Evolutionary conservation across 1,140 invertebrate genomes (phyloP).

Genomic region (Bathynomus jamesi): DNA sequence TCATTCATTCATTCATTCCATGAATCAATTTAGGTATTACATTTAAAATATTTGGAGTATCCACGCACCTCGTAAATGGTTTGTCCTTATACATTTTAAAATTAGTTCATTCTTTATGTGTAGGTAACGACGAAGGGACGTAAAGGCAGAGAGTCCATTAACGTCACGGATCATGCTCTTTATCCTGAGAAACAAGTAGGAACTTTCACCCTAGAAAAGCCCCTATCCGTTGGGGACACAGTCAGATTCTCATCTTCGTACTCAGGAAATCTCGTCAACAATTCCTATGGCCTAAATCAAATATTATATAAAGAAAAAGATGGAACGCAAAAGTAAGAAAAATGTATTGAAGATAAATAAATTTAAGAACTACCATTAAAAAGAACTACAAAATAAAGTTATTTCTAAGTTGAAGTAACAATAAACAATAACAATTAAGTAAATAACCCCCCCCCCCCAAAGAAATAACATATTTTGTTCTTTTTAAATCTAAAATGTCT

Average conservation of each 20-base stretch:
- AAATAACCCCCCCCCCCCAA: too few relatives aligned
- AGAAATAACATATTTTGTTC: too few relatives aligned
- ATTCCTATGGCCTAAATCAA: background rate
- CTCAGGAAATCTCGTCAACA: background rate
- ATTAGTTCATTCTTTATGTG: too few relatives aligned
- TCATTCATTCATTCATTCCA: too few relatives aligned
- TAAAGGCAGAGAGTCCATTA: too few relatives aligned
- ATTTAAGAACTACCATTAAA: background rate
- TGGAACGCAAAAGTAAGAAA: background rate
- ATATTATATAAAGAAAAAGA: background rate
- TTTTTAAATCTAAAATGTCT: too few relatives aligned
- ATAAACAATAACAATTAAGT: background rate
- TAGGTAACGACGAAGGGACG: too few relatives aligned
- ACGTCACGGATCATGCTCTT: background rate
- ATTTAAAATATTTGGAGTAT: too few relatives aligned
- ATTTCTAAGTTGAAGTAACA: background rate
- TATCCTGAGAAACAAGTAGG: background rate
- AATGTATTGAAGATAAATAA: background rate
- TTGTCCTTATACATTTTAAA: too few relatives aligned
- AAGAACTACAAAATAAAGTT: background rate
- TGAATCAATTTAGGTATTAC: too few relatives aligned
- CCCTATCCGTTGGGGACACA: background rate
- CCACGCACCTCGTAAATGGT: too few relatives aligned
- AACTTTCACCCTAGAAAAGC: background rate
- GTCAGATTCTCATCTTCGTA: background rate